Percentiles rank a stretch among this genome's conserved stretches.
phyloP scores from a whole-genome alignment of 2,888 invertebrate species.

The Diadromus collaris region DNA sequence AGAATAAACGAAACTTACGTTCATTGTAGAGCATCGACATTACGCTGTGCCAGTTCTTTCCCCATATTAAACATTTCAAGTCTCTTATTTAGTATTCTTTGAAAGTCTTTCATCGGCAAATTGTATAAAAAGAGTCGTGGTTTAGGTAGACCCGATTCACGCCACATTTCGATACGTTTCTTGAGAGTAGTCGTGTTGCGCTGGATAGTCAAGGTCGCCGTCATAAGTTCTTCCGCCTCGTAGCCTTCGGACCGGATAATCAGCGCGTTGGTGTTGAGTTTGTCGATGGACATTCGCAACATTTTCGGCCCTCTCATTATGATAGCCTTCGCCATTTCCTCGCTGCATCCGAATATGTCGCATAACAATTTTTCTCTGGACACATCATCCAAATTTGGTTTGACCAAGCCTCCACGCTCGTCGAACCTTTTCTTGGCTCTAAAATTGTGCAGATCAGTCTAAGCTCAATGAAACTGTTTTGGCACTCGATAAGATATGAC shows the following conservation, averaged over 20 bases:
- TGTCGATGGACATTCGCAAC: background rate
- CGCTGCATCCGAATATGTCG: slow-evolving; percentile 42
- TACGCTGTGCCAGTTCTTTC: background rate
- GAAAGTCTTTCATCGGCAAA: background rate
- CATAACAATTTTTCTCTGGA: slow-evolving; percentile 25
- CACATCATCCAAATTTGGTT: background rate
- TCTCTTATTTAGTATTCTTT: background rate
- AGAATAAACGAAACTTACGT: background rate
- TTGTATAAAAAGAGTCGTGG: background rate
- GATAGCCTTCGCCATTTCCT: background rate
- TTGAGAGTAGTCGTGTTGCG: background rate
- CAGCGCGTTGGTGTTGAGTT: slow-evolving; percentile 6
- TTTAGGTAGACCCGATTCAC: background rate
- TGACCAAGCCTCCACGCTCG: background rate
- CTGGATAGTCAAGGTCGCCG: background rate
- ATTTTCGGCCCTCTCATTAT: background rate
- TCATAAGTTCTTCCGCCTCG: slow-evolving; percentile 43
- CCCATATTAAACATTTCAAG: background rate
- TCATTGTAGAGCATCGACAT: background rate
- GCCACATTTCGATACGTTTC: background rate
- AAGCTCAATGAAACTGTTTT: background rate
- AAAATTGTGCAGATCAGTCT: background rate
- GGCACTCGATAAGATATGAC: background rate
- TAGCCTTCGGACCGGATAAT: slow-evolving; percentile 43
- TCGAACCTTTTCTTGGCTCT: slow-evolving; percentile 52